Base-by-base conservation (phyloP, 2,888 invertebrate species). In the Himalopsyche tibetana region DNA sequence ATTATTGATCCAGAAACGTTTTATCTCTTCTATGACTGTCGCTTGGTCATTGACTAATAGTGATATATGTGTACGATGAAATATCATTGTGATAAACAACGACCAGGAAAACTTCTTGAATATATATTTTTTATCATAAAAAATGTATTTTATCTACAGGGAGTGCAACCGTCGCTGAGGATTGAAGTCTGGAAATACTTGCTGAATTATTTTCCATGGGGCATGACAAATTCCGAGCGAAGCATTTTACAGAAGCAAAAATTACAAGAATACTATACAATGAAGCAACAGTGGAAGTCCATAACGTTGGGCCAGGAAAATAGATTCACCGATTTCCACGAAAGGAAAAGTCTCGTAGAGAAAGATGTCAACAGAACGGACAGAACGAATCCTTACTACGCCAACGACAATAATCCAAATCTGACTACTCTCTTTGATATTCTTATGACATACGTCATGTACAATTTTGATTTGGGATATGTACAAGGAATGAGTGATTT, bases 401-500 rank as follows among this genome's bases (percentile, higher is more conserved):
- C 97, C n/a, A 99, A 99, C 0, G 98, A 98, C 88, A 95, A 97
- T 89, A 99, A 99, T 92, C 95, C 96, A 0, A 98, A 99, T 91
- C 92, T 99, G 84, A 93, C 94, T 86, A 94, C 96, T 17, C 92
- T 99, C 4, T 95, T 97, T 89, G 98, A 99, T 90, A 97, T 99
- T 89, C 94, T 99, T 4, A 98, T 99, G 98, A 99, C 99, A 0
- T 99, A 99, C 91, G 96, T 98, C 63, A 99, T 99, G 99, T 99
- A 98, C 91, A 98, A 99, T 93, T 99, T 99, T 91, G 99, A 99
- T 92, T 93, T 99, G 89, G 99, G 98, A 17, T 98, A 98, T 90
- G 98, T 98, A 2, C 98, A 98, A 91, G 99, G 99, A 38, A 99
- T 99, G 99, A 98, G 98, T 90, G 99, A 99, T 92, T 94, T 99